Evolutionary conservation across 2,888 invertebrate species (phyloP).

Genomic region (Tupiocoris notatus): DNA sequence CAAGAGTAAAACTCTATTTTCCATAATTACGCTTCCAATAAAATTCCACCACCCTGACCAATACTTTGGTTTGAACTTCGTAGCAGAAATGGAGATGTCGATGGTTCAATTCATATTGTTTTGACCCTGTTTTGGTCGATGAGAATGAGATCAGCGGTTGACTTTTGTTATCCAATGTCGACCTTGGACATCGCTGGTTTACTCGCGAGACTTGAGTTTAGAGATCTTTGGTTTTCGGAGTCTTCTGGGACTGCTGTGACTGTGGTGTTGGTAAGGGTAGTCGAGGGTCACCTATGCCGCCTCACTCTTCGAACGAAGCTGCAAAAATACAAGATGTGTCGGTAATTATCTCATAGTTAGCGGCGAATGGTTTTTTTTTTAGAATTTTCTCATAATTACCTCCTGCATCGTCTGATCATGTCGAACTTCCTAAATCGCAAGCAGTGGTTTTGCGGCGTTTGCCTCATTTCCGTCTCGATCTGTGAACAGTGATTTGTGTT

Average conservation of each 20-base stretch:
- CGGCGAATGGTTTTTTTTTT: no score
- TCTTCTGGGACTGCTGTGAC: not conserved
- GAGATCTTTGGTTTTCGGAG: conserved; percentile 32
- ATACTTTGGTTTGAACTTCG: no score
- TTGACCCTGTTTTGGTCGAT: not conserved
- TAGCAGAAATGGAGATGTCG: no score
- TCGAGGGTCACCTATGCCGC: conserved; percentile 35
- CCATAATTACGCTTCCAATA: no score
- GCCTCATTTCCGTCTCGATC: conserved; percentile 70
- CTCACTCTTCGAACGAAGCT: conserved; percentile 36
- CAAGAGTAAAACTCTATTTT: no score
- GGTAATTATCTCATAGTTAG: no score
- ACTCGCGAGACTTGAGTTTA: conserved; percentile 9
- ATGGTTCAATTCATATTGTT: no score
- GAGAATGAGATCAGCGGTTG: not conserved
- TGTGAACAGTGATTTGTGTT: no score
- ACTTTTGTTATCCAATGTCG: not conserved
- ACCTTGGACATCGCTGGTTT: not conserved
- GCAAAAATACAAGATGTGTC: no score
- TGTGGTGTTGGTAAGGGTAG: not conserved
- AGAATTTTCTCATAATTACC: conserved; percentile 57
- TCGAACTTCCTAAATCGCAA: conserved; percentile 77
- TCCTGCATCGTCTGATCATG: conserved; percentile 72
- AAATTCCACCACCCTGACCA: no score
- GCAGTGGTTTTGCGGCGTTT: conserved; percentile 83